Evolutionary conservation across 2,797 vertebrate genomes (phyloP).

Genomic region (Poecile montanus): DNA sequence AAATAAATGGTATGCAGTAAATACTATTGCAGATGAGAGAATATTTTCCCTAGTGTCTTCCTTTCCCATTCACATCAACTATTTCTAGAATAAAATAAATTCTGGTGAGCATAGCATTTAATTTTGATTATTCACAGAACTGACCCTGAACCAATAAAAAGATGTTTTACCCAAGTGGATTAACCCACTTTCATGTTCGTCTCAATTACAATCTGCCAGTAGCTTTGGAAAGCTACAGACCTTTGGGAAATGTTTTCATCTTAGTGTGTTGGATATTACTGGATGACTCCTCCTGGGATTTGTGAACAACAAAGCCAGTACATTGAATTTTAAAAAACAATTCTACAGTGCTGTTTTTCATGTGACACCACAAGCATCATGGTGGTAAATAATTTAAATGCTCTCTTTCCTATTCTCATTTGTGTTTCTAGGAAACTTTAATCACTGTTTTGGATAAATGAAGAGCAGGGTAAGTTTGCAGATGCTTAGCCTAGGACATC

Average conservation of each 20-base stretch:
- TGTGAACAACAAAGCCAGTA: background rate
- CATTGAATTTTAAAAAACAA: background rate
- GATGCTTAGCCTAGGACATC: background rate
- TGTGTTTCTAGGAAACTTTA: background rate
- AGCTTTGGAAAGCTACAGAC: constrained; percentile 5
- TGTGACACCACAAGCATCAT: background rate
- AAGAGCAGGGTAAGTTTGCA: background rate
- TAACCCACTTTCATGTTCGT: background rate
- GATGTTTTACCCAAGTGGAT: background rate
- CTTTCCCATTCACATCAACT: background rate
- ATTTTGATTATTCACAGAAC: background rate
- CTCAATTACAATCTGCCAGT: background rate
- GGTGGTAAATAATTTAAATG: background rate
- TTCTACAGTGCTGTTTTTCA: background rate
- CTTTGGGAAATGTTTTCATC: background rate
- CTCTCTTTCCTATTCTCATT: background rate
- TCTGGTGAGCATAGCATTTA: background rate
- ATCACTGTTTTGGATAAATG: background rate
- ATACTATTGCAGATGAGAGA: background rate
- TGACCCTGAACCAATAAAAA: background rate
- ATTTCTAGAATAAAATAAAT: background rate
- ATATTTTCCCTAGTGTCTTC: background rate
- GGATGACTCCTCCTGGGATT: background rate
- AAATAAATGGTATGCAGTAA: background rate
- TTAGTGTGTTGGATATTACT: background rate